phyloP scores from a whole-genome alignment of 2,888 invertebrate genomes.

The Dyspetes luteomarginatus region DNA sequence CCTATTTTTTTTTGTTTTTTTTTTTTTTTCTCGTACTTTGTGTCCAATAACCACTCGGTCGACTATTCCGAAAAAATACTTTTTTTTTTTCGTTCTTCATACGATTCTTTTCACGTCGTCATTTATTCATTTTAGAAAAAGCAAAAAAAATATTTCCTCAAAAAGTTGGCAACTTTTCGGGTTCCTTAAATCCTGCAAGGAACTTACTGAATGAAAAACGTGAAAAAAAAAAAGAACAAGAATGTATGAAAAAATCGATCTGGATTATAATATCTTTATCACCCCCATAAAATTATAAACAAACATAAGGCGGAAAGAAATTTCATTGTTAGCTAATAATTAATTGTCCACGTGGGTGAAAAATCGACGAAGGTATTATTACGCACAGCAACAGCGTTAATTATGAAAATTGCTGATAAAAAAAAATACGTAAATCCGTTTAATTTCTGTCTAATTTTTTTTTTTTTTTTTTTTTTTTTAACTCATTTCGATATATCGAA shows the following conservation, averaged over 20 bases:
- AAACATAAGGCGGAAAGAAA: constrained; percentile 57
- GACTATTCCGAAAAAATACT: constrained; percentile 11
- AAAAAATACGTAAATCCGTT: neutral
- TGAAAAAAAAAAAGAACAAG: constrained; percentile 1
- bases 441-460: too few relatives aligned
- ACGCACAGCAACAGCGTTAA: constrained; percentile 26
- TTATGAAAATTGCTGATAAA: too few relatives aligned
- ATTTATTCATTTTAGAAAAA: constrained; percentile 16
- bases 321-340: constrained; percentile 74
- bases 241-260: constrained; percentile 34
- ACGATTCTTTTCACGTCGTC: too few relatives aligned
- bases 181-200: neutral
- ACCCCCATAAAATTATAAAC: constrained; percentile 69
- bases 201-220: neutral
- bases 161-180: neutral
- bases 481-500: neutral
- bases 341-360: constrained; percentile 69
- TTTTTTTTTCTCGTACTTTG: constrained; percentile 27
- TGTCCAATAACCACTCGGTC: too few relatives aligned
- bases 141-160: constrained; percentile 16
- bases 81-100: constrained; percentile 21
- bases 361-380: constrained; percentile 21
- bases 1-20: constrained; percentile 31
- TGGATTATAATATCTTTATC: constrained; percentile 69
- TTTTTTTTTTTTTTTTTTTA: too few relatives aligned